Base-by-base conservation (phyloP, 2,797 vertebrate species). In the Lindbergichthys nudifrons region DNA sequence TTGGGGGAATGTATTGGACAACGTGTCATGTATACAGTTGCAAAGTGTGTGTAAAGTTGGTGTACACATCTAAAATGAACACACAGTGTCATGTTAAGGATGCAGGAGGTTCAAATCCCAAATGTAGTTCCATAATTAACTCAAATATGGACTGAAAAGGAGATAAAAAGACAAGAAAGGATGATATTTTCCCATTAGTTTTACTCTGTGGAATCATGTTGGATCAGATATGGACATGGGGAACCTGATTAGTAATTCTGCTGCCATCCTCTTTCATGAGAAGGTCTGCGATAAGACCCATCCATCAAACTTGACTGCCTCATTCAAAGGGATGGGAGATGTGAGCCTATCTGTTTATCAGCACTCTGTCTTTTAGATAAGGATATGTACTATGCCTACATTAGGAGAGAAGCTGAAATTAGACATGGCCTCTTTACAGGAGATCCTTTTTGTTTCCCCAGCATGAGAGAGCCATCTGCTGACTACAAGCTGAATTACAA, bases 401-500 rank as follows among this genome's bases (percentile, higher is more conserved):
- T 10, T n/a, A 2, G 21, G 13, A 53, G 65, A 66, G 56, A 52
- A 58, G 69, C 60, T 79, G 60, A 14, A 80, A 81, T 64, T 11
- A 69, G 61, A 71, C 64, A 26, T n/a, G 47, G 70, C 42, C 43
- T 66, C 1, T 11, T 69, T 43, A 54, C 59, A 19, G 23, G 81
- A 48, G 32, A 57, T 18, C 1, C 12, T 12, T 2, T 2, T 36
- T 36, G n/a, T 16, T 86, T 85, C 48, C 47, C 51, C 77, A 73
- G 89, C 79, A 73, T 81, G 75, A 85, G 74, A 88, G 92, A 85
- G 93, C 91, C 93, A 92, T 90, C 93, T 94, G 84, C 85, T 93
- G 93, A 92, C 59, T 51, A 48, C 18, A 63, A 30, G 21, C 51
- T 70, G 83, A 67, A 68, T 81, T 84, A 82, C 92, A 91, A 18